Percentiles rank a stretch among this genome's conserved stretches.
Evolutionary conservation across 2,888 invertebrate species (phyloP).

Genomic region (Meiosimyza platycephala): DNA sequence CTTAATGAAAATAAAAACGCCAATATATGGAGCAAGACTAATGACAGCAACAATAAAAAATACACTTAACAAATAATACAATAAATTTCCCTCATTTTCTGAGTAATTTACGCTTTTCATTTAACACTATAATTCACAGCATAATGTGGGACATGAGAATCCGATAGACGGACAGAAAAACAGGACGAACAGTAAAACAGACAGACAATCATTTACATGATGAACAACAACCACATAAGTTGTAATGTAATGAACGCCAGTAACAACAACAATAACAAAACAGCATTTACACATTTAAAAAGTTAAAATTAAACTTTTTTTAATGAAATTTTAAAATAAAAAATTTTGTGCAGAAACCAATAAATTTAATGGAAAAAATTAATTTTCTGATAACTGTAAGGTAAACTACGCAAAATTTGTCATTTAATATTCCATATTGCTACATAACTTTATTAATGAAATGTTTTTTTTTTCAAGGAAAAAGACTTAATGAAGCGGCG

Average conservation of each 20-base stretch:
- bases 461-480: no score
- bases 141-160: slow-evolving; percentile 23
- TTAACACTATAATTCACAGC: slow-evolving; percentile 21
- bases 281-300: no score
- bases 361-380: no score
- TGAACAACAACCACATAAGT: background rate
- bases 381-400: no score
- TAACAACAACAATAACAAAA: background rate
- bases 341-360: no score
- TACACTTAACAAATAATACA: slow-evolving; percentile 16
- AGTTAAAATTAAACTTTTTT: no score
- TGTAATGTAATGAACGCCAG: slow-evolving; percentile 2
- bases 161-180: background rate
- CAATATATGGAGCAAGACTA: background rate
- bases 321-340: no score
- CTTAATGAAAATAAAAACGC: no score
- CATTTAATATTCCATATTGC: no score
- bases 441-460: no score
- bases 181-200: background rate
- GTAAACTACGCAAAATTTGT: no score
- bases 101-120: slow-evolving; percentile 23
- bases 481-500: no score
- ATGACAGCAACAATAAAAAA: slow-evolving; percentile 14
- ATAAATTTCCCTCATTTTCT: slow-evolving; percentile 18
- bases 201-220: background rate